These are phyloP conservation scores for Tachycineta bicolor DNA, from an alignment of 2,113 vertebrate genomes.

Conservation along the genomic window DNA sequence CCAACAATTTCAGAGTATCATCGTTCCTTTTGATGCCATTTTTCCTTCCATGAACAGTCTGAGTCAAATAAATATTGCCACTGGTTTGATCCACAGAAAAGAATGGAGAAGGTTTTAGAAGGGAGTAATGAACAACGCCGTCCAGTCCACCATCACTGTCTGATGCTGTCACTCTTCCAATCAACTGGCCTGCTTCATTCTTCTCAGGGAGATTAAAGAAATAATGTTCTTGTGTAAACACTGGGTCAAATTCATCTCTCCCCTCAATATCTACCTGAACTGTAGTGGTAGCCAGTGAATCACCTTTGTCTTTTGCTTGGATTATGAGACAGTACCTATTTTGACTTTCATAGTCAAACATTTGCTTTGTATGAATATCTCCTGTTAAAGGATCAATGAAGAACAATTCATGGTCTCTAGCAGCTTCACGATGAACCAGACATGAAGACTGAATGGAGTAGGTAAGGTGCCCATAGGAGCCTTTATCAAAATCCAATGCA, in stretches of 20 bases:
- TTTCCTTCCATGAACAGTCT: constrained; percentile 70
- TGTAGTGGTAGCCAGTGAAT: constrained; percentile 75
- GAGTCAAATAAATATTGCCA: constrained; percentile 82
- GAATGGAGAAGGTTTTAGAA: constrained; percentile 77
- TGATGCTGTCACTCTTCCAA: constrained; percentile 87
- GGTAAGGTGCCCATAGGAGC: constrained; percentile 84
- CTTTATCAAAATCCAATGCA: constrained; percentile 89
- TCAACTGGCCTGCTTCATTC: constrained; percentile 67
- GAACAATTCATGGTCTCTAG: constrained; percentile 81
- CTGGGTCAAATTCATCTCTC: constrained; percentile 89
- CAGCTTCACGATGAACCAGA: constrained; percentile 69
- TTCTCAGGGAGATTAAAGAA: constrained; percentile 82
- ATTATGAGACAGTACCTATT: constrained; percentile 83
- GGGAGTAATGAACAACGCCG: constrained; percentile 84
- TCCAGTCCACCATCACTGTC: constrained; percentile 88
- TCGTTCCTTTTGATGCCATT: constrained; percentile 48
- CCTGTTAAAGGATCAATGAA: constrained; percentile 86
- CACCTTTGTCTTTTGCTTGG: constrained; percentile 88
- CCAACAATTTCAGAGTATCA: constrained; percentile 75
- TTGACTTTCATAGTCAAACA: constrained; percentile 87
- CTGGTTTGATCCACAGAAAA: constrained; percentile 86
- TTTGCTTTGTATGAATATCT: constrained; percentile 83
- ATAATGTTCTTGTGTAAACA: constrained; percentile 87
- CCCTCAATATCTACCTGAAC: constrained; percentile 86
- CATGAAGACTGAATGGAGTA: constrained; percentile 88